Base-by-base conservation (phyloP, 2,113 vertebrate species). In the Hiodon tergisus region DNA sequence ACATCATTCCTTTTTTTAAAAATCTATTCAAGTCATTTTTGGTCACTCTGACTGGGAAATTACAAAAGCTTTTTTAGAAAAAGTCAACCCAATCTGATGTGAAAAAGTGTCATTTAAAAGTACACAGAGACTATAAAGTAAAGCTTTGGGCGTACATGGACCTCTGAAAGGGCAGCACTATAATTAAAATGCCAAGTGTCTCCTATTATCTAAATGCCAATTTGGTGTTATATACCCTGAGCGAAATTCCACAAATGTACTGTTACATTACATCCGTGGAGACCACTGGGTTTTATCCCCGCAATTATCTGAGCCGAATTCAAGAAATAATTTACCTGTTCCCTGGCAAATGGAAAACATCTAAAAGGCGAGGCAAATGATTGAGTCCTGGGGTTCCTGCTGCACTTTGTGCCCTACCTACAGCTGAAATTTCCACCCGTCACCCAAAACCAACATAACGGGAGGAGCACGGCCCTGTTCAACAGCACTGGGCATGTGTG, bases 171-270 rank as follows among this genome's bases (percentile, higher is more conserved):
- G 86, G 78, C 86, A 86, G 81, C 72, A 75, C 82, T 83, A 83
- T 86, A 86, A 89, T 90, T 88, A 86, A 86, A 88, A 86, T 83
- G 83, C 85, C 83, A 86, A 88, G 80, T 86, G 82, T 84, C 84
- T 85, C 79, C 80, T 76, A 86, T 89, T 86, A 88, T 88, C 82
- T 86, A 84, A 87, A 87, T 87, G 88, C 83, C 87, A 86, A 89
- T 89, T 85, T 83, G 77, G 77, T 60, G 82, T 66, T 4, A 81
- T 82, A 80, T 79, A 85, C 76, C 83, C 78, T 52, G 58, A 84
- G 81, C 80, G 76, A 76, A 85, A 67, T 13, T 52, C 46, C 61
- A 16, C 0, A 74, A 85, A 84, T 79, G 82, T 83, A 80, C 83
- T 63, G 81, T 72, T 61, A 79, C 76, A 85, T 85, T 85, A 85